Conservation (phyloP, 2,113 vertebrate species). For the Ifrita kowaldi region DNA sequence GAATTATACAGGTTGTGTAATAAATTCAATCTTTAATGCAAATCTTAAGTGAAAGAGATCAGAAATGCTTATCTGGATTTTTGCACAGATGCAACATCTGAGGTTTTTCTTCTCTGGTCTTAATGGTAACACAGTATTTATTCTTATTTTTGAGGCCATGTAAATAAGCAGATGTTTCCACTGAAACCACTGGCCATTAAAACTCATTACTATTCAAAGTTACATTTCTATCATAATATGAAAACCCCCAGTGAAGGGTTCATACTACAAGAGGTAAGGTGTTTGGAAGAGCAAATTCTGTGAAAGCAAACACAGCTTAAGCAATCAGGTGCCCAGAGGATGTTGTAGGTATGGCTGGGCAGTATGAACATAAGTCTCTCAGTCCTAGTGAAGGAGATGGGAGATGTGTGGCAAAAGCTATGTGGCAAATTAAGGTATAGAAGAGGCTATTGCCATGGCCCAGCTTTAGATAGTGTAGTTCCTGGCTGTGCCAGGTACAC, state of each 20-base stretch:
- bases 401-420: not conserved
- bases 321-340: no score
- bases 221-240: not conserved
- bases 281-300: not conserved
- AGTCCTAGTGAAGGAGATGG: not conserved
- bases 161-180: not conserved
- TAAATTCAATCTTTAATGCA: not conserved
- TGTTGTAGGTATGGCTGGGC: not conserved
- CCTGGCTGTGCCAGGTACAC: not conserved
- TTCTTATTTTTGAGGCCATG: not conserved
- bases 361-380: accelerated
- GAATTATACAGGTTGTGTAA: not conserved
- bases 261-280: not conserved
- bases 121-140: not conserved
- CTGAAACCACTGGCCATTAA: not conserved
- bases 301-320: not conserved
- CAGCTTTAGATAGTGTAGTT: not conserved
- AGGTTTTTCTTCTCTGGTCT: not conserved
- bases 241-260: not conserved
- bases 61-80: not conserved
- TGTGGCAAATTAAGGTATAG: not conserved
- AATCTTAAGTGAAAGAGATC: not conserved
- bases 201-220: not conserved
- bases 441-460: not conserved
- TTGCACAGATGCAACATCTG: not conserved